Conservation (phyloP, 2,113 vertebrate species). For the Nerophis ophidion region DNA sequence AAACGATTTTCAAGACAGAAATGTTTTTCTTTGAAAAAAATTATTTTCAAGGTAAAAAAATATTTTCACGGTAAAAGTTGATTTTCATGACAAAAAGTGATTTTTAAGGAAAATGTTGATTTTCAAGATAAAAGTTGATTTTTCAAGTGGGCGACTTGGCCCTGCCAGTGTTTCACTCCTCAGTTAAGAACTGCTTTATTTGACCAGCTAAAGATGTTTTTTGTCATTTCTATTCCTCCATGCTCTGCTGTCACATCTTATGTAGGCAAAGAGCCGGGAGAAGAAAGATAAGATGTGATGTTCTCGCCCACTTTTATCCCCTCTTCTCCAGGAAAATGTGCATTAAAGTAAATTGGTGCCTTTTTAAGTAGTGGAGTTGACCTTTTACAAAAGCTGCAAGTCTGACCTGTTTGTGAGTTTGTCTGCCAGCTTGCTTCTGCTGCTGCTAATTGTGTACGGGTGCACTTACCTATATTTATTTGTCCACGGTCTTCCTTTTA, state of each 20-base stretch:
- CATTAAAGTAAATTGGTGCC: slow-evolving; percentile 74
- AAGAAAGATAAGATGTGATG: slow-evolving; percentile 29
- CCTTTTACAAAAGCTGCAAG: slow-evolving; percentile 78
- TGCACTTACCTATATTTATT: neutral
- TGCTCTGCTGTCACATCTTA: slow-evolving; percentile 22
- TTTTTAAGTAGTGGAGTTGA: slow-evolving; percentile 77
- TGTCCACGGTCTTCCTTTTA: neutral
- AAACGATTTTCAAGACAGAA: too few species aligned
- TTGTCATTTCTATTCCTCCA: slow-evolving; percentile 11
- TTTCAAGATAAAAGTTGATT: too few species aligned
- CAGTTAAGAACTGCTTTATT: slow-evolving; percentile 30
- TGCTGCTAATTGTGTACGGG: slow-evolving; percentile 44
- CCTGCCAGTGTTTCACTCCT: slow-evolving; percentile 28
- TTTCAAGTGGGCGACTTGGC: too few species aligned
- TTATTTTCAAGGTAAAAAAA: too few species aligned
- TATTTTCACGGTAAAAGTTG: too few species aligned
- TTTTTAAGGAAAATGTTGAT: too few species aligned
- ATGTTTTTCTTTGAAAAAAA: too few species aligned
- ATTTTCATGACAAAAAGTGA: too few species aligned
- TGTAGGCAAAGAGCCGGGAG: slow-evolving; percentile 16
- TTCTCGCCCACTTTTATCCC: slow-evolving; percentile 27
- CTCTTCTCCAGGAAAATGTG: slow-evolving; percentile 60
- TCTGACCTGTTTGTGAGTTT: slow-evolving; percentile 74
- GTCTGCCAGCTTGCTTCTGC: slow-evolving; percentile 58
- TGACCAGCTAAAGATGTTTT: slow-evolving; percentile 26